Evolutionary conservation across 2,888 invertebrate genomes (phyloP), one percentile per base, ranked within the genome.

Genomic region (Sphaerophoria taeniata): DNA sequence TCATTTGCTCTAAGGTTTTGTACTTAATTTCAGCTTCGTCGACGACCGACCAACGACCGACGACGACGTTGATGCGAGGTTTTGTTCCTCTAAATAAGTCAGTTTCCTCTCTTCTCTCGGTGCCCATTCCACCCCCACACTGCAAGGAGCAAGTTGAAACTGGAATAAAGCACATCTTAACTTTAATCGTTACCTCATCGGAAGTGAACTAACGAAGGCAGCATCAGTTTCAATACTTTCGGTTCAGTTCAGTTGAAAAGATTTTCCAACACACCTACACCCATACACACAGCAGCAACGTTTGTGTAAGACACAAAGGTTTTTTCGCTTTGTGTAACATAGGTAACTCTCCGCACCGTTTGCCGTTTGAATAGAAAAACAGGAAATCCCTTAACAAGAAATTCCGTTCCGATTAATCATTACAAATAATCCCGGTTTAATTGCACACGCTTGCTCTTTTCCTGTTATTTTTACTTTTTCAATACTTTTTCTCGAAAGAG

Each of bases 351-450:
- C 12, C 60, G 24, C 24, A 24, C 24, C 24, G 24, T 24, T 24
- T 24, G 24, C 24, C 24, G 24, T 53, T 53, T 49, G 47, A 70
- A 51, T 24, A 39, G 39, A 3, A 12, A 43, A 49, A 53, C n/a
- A 67, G 67, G 51, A 55, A 79, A 69, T 65, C 67, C 58, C 53
- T 14, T 12, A 75, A 71, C 69, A 79, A 72, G 79, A 71, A 84
- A 79, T 84, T 84, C 71, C 83, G 67, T 84, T 79, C 75, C 83
- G 79, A 84, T 84, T 84, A 79, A 84, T 84, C 83, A 84, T 84
- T 75, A 60, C 79, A 79, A 79, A 60, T 79, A 79, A 84, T 79
- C 83, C 79, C 61, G 79, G 71, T 84, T 84, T 84, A 84, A 84
- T 84, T 84, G 83, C 74, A 84, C 79, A 79, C 65, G 71, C 71